phyloP scores from a whole-genome alignment of 2,888 invertebrate species.

The Phaedon cochleariae region DNA sequence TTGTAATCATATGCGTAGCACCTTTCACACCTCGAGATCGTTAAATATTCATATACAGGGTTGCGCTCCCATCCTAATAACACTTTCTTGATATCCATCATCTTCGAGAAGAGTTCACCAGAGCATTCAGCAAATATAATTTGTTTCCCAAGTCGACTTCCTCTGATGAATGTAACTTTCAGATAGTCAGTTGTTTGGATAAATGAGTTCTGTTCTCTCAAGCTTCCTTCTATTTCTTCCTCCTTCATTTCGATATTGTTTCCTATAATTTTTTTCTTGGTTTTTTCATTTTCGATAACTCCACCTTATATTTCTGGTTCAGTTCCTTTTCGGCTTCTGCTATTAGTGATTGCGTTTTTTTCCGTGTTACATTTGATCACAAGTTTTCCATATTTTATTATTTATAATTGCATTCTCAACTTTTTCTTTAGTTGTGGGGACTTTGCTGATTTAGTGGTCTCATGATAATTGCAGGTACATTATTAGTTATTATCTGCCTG shows the following conservation, averaged over 20 bases:
- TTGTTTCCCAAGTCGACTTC: slow-evolving; percentile 1
- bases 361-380: too few relatives aligned
- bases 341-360: too few relatives aligned
- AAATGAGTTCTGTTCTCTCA: slow-evolving; percentile 18
- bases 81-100: slow-evolving; percentile 12
- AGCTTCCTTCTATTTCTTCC: slow-evolving; percentile 18
- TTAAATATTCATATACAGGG: slow-evolving; percentile 15
- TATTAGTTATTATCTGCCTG: too few relatives aligned
- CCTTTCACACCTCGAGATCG: not conserved
- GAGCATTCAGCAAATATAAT: slow-evolving; percentile 20
- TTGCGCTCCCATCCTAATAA: slow-evolving; percentile 7
- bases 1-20: slow-evolving; percentile 11
- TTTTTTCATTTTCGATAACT: too few relatives aligned
- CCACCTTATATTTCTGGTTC: slow-evolving; percentile 9
- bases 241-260: not conserved
- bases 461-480: too few relatives aligned
- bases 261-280: slow-evolving; percentile 23
- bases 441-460: too few relatives aligned
- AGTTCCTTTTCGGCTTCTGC: not conserved
- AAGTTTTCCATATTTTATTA: too few relatives aligned
- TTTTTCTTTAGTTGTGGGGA: too few relatives aligned
- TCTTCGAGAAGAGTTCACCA: slow-evolving; percentile 3
- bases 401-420: too few relatives aligned
- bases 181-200: not conserved
- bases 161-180: slow-evolving; percentile 6